Base-by-base conservation (phyloP, 1,140 invertebrate species). In the Micrasema longulum region DNA sequence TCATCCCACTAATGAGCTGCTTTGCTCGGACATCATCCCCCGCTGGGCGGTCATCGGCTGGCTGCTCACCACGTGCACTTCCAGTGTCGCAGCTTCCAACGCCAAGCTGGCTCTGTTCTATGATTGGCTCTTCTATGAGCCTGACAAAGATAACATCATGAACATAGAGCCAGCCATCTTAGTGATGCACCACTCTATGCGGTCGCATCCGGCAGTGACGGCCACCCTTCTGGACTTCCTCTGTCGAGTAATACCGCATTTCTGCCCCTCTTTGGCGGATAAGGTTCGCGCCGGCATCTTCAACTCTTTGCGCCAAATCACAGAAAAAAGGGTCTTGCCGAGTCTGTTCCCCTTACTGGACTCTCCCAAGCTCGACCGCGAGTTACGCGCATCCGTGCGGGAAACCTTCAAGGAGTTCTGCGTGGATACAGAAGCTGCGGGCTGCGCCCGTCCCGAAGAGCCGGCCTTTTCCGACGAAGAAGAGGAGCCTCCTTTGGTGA, bases 111-210 rank as follows among this genome's bases (percentile, higher is more conserved):
- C 97, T 7, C 84, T 99, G 10, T 99, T 99, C 83, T 99, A 97
- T 83, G 97, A 99, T 85, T 99, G 97, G 97, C 85, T 98, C 4
- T 96, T 98, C 81, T 99, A 95, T 83, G 96, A 99, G 79, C 90
- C 94, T 26, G 92, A 95, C 63, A 95, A 95, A 83, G 97, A 99
- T 83, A 99, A 97, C 80, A 99, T 99, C 72, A 99, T 99, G 97
- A 98, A 98, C 81, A 97, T 99, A 78, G 97, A 99, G 84, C 97
- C 97, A n/a, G 97, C 95, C 9, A 98, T 99, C 80, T 87, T 99
- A 68, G 96, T 99, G 0, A 99, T 99, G 96, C 95, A 96, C 81
- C 94, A 98, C 87, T 98, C 96, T 38, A 95, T 99, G 88, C 89
- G 95, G 80, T 95, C 95, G 77, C 97, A 99, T 88, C 95, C 97